Evolutionary conservation across 2,888 invertebrate species (phyloP).

Genomic region (Lasioglossum villosulum): DNA sequence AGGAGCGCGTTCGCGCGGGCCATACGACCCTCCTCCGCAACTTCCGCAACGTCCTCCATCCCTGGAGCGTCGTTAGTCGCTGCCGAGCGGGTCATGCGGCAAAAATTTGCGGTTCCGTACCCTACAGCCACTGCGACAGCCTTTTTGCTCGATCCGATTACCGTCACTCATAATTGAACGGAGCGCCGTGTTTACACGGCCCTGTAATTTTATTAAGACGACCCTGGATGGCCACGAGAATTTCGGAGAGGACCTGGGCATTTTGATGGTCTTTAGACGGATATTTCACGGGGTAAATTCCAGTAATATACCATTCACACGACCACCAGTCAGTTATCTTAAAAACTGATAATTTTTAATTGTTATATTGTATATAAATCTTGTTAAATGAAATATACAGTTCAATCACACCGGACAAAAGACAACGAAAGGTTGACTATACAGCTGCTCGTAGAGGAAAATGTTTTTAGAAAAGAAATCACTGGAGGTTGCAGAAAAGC

Average conservation of each 20-base stretch:
- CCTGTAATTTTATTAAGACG: background rate
- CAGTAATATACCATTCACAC: background rate
- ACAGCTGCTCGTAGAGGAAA: background rate
- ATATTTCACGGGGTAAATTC: background rate
- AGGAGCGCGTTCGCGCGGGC: slow-evolving; percentile 10
- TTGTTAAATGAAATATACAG: too few species aligned
- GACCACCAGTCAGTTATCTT: too few species aligned
- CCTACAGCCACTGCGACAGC: background rate
- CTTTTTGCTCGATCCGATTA: slow-evolving; percentile 4
- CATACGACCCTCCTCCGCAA: slow-evolving; percentile 29
- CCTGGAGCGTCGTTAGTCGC: slow-evolving; percentile 54
- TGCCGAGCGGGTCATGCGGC: slow-evolving; percentile 32
- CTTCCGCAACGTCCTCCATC: slow-evolving; percentile 16
- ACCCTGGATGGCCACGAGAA: background rate
- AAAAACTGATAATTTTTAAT: too few species aligned
- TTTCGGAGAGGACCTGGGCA: background rate
- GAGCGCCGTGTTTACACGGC: background rate
- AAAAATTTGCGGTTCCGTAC: slow-evolving; percentile 51
- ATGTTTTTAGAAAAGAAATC: background rate
- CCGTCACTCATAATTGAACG: slow-evolving; percentile 1
- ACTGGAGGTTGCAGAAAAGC: background rate
- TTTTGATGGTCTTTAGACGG: background rate
- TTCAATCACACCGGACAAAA: too few species aligned
- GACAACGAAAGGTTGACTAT: background rate
- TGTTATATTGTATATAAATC: too few species aligned